Evolutionary conservation across 2,797 vertebrate species (phyloP), one percentile per base, ranked within the genome.

Genomic region (Vultur gryphus): DNA sequence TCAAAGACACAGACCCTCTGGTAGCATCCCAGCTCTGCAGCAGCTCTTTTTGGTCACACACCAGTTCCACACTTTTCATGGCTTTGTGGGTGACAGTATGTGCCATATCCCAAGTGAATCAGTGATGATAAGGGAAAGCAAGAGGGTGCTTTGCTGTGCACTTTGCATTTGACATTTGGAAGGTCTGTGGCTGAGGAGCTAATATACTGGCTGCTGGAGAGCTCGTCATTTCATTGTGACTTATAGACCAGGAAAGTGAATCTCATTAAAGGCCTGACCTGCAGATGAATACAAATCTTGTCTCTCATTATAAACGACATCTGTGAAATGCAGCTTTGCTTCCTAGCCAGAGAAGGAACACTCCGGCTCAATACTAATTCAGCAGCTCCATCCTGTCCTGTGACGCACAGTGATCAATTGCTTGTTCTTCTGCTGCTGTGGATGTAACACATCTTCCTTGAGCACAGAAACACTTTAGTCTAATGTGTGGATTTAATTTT

Each of bases 401-500:
- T 78, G 90, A 65, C 3, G 14, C 44, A 26, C 13, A 10, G 49
- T 51, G 78, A 95, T 94, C 83, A 54, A 92, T 87, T 49, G 62
- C 75, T 88, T 89, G n/a, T 76, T 94, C 59, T 84, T 21, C 73
- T 90, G 25, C 61, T 69, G 29, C 84, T 78, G 46, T 48, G 67
- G 46, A 70, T 80, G 29, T 71, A 73, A 61, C 84, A 64, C 58
- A 48, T 87, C 86, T 92, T 90, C 11, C 77, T 82, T 0, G 0
- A 87, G 71, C 55, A 49, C 66, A 7, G 43, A 86, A 86, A 41
- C 48, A 9, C 84, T 93, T 93, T 13, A 93, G 57, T 84, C 48
- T 91, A 87, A 93, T 37, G 41, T 28, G 75, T 61, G 67, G 29
- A 28, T 92, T 96, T 90, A 93, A 59, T 93, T 93, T 96, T 92